Evolutionary conservation across 2,113 vertebrate genomes (phyloP).

Genomic region (Monopterus albus): DNA sequence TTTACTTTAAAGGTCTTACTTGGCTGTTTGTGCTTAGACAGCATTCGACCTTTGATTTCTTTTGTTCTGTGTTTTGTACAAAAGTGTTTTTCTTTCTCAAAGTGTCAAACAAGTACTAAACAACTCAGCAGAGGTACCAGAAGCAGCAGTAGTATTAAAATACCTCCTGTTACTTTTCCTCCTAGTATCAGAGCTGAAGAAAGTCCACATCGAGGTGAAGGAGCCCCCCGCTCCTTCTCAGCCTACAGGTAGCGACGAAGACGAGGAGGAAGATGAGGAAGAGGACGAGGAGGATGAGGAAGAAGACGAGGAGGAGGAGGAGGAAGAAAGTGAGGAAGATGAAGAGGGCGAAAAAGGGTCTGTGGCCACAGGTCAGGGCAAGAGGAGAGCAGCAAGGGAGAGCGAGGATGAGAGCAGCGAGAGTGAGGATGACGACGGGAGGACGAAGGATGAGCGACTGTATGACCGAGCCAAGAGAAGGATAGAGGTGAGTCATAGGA

Average conservation of each 20-base stretch:
- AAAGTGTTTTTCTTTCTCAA: too few relatives aligned
- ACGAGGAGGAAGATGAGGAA: conserved; percentile 88
- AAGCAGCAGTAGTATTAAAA: too few relatives aligned
- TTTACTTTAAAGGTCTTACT: too few relatives aligned
- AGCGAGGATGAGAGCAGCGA: conserved; percentile 90
- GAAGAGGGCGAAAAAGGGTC: conserved; percentile 79
- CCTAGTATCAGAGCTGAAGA: conserved; percentile 86
- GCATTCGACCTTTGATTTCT: too few relatives aligned
- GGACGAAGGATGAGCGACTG: conserved; percentile 91
- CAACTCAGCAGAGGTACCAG: too few relatives aligned
- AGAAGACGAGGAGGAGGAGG: conserved; percentile 71
- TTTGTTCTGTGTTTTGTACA: too few relatives aligned
- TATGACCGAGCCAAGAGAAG: conserved; percentile 95
- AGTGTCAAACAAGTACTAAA: too few relatives aligned
- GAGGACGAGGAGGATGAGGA: conserved; percentile 77
- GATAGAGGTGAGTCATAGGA: conserved; percentile 86
- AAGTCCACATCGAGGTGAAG: conserved; percentile 95
- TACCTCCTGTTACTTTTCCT: not conserved
- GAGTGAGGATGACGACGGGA: conserved; percentile 91
- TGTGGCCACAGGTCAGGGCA: conserved; percentile 47
- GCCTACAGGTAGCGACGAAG: conserved; percentile 81
- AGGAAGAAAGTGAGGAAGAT: conserved; percentile 76
- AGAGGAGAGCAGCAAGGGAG: conserved; percentile 84
- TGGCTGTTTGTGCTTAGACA: too few relatives aligned
- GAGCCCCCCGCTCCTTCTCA: conserved; percentile 81